Percentiles rank a stretch among this genome's conserved stretches.
Conservation (phyloP, 2,888 invertebrate species). For the Molanna angustata region DNA sequence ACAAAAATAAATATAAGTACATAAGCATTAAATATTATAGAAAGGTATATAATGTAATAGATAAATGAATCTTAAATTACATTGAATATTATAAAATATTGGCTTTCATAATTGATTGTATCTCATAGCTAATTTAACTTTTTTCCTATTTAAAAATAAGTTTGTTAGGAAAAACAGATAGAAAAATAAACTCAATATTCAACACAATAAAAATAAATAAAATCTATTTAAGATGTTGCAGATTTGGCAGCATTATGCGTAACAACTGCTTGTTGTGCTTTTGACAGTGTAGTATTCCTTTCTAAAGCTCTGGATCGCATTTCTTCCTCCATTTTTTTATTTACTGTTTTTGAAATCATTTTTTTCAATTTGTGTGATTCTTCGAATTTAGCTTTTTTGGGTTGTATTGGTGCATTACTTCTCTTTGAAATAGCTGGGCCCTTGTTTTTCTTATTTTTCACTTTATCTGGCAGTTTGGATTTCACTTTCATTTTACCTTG, state of each 20-base stretch:
- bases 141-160: too few relatives aligned
- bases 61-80: too few relatives aligned
- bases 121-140: too few relatives aligned
- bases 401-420: conserved; percentile 62
- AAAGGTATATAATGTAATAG: too few relatives aligned
- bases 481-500: conserved; percentile 70
- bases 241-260: conserved; percentile 23
- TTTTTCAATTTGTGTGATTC: conserved; percentile 64
- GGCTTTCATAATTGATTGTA: too few relatives aligned
- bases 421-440: conserved; percentile 58
- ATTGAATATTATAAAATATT: too few relatives aligned
- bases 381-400: conserved; percentile 58
- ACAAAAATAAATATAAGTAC: too few relatives aligned
- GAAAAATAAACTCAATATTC: too few relatives aligned
- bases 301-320: conserved; percentile 57
- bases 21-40: too few relatives aligned
- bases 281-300: conserved; percentile 50
- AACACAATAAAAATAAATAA: too few relatives aligned
- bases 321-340: conserved; percentile 65
- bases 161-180: too few relatives aligned
- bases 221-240: conserved; percentile 4
- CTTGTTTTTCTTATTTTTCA: conserved; percentile 51
- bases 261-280: conserved; percentile 43
- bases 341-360: conserved; percentile 66
- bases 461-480: conserved; percentile 56